These are phyloP conservation scores for Girardinichthys multiradiatus DNA, from an alignment of 2,113 vertebrate species.

Conservation along the genomic window DNA sequence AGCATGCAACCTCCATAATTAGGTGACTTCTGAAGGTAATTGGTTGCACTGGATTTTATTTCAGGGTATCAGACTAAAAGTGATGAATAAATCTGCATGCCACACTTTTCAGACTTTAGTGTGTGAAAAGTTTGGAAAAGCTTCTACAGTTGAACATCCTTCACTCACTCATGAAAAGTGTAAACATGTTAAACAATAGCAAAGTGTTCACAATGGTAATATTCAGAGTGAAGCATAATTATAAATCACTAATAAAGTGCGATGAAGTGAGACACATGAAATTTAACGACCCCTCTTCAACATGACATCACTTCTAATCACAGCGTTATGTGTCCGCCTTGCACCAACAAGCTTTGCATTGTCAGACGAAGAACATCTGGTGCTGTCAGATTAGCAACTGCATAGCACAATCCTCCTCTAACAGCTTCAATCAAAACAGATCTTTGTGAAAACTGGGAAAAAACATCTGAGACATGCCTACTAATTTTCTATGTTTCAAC, in stretches of 20 bases:
- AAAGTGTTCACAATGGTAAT: not conserved
- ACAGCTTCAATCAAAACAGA: conserved; percentile 5
- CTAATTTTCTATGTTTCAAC: not conserved
- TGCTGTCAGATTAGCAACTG: conserved; percentile 4
- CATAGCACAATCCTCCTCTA: not conserved
- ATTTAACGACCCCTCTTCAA: conserved; percentile 12
- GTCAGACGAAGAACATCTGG: conserved; percentile 4
- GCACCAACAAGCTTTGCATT: conserved; percentile 14
- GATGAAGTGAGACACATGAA: conserved; percentile 15
- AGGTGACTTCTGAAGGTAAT: not conserved
- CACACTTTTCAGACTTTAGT: not conserved
- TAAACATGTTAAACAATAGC: conserved; percentile 21
- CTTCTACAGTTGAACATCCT: not conserved
- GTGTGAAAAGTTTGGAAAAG: no score
- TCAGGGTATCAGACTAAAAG: not conserved
- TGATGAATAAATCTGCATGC: not conserved
- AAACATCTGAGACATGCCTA: not conserved
- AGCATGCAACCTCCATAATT: no score
- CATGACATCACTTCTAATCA: not conserved
- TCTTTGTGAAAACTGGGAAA: not conserved
- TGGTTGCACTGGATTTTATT: not conserved
- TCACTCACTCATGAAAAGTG: conserved; percentile 4
- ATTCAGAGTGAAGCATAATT: conserved; percentile 4
- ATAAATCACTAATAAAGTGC: conserved; percentile 3
- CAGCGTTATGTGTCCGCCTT: conserved; percentile 3